Evolutionary conservation across 2,888 invertebrate genomes (phyloP), one percentile per base, ranked within the genome.

Genomic region (Pollenia angustigena): DNA sequence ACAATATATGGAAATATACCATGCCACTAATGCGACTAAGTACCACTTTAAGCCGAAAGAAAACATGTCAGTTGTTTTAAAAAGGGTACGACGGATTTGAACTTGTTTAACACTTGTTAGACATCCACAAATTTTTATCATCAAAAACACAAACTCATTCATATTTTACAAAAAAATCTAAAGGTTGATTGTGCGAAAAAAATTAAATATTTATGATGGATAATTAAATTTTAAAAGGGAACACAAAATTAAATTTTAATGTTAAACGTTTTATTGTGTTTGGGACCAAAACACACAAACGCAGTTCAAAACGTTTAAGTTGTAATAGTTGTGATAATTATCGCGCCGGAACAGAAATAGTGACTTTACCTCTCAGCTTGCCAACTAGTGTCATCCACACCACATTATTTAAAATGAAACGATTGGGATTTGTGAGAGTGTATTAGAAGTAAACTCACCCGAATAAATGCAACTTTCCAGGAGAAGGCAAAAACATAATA

Each of bases 91-190:
- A 32, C 32, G 32, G 8, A 32, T 58, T 58, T 56, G 14, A 32
- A 58, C 58, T 58, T 58, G 58, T 58, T 58, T 14, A 58, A 58
- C 14, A 58, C 40, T 58, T 58, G 14, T 18, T 58, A 58, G 11
- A 58, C 32, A 6, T 32, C 32, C 32, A 32, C 32, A 32, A 32
- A 32, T 32, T 32, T 6, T 4, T 32, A 6, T 32, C 32, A 32
- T 32, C 32, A 32, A 6, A 32, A 32, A 32, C 32, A 32, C 32
- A 32, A 4, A 32, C 56, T 23, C 9, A 4, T 12, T 32, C 12
- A 58, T 6, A 23, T 18, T 32, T 6, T 32, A 3, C 3, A 48
- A 48, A 12, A 58, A 32, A 12, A 14, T 58, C 8, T 8, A 58
- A 40, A 32, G 32, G 23, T 23, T 10, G 11, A 18, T 16, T 16